Conservation (phyloP, 2,113 vertebrate genomes). For the Acrocephalus kingi region DNA sequence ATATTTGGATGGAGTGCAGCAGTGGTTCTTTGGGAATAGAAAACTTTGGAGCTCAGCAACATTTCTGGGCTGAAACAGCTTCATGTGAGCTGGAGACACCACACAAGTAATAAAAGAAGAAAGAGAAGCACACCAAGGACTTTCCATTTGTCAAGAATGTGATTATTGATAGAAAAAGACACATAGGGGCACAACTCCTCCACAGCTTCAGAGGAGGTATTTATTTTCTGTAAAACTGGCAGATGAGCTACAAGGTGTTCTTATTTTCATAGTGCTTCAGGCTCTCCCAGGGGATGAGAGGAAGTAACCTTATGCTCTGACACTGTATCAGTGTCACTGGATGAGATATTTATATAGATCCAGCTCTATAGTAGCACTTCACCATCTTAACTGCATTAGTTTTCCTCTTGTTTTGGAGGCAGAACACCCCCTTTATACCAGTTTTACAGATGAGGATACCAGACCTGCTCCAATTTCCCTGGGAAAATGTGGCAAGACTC, state of each 20-base stretch:
- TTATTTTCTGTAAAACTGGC: not conserved
- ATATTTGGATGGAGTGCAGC: not conserved
- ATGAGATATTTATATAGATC: not conserved
- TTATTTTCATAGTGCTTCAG: not conserved
- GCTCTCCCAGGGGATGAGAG: not conserved
- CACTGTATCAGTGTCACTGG: not conserved
- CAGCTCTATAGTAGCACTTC: not conserved
- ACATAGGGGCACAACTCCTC: not conserved
- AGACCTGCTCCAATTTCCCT: not conserved
- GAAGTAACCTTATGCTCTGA: not conserved
- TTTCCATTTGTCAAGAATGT: not conserved
- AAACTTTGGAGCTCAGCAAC: not conserved
- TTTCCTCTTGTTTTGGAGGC: not conserved
- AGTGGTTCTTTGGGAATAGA: not conserved
- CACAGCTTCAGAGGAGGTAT: not conserved
- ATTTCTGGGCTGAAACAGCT: not conserved
- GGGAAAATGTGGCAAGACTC: not conserved
- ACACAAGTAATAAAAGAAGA: not conserved
- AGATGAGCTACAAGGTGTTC: not conserved
- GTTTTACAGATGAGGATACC: not conserved
- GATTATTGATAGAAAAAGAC: not conserved
- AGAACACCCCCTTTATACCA: not conserved
- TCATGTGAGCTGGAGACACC: not conserved
- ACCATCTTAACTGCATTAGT: not conserved
- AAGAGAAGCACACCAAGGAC: not conserved